Base-by-base conservation (phyloP, 1,140 invertebrate species). In the Halesus radiatus region DNA sequence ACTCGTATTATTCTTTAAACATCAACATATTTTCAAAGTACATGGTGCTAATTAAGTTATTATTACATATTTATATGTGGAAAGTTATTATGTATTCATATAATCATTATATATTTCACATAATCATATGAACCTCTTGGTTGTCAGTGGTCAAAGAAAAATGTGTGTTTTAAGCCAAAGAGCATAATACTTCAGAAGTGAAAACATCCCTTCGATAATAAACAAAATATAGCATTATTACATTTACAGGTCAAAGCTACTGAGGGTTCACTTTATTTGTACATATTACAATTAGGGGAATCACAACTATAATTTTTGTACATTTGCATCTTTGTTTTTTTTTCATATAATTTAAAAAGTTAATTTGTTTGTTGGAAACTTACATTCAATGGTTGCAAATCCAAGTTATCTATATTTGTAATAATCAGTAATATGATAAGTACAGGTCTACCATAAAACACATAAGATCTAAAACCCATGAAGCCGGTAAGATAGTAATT, bases 251-350 rank as follows among this genome's bases (percentile, higher is more conserved):
- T 26, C 16, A 66, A 66, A 70, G 32, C n/a, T 50, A 45, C 37
- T 70, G 23, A 70, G 37, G 66, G 37, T 45, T 70, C 66, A 70
- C 66, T 20, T 70, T 29, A 56, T n/a, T 66, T 22, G 26, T 66
- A 66, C 16, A 26, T 26, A 26, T 32, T 66, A 66, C n/a, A 26
- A 66, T 66, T 66, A 66, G 16, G 62, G 66, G 32, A 50, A 70
- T 70, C 66, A 70, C 66, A 70, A 70, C 66, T 45, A 45, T 37
- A 70, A 70, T 70, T 70, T 70, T 70, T 70, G 66, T 70, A 70
- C 66, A 70, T 70, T 50, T 45, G 66, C 66, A 70, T 70, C 66
- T 45, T 70, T 70, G 66, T 70, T 70, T 70, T 70, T 23, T 16
- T 52, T 70, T 10, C 22, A 37, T 15, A 66, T 66, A 22, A 22